Evolutionary conservation across 2,797 vertebrate genomes (phyloP), one percentile per base, ranked within the genome.

Genomic region (Urocyon cinereoargenteus): DNA sequence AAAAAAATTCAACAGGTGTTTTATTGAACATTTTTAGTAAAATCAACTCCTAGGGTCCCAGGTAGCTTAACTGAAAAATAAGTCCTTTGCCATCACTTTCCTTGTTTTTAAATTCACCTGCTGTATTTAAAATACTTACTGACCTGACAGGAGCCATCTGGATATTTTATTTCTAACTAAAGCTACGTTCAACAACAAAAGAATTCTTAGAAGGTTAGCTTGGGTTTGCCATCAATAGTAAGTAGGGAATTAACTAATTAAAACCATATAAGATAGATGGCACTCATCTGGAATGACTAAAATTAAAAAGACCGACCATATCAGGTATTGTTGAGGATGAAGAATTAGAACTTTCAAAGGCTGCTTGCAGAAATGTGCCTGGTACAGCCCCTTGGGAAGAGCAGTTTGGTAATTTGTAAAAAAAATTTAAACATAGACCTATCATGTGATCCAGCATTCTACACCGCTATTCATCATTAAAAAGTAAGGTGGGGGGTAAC

Each of bases 321-420:
- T 13, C 6, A 11, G 16, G 21, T 21, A 9, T 21, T 1, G 0
- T 28, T 49, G 59, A 53, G 31, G n/a, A 16, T 28, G 81, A 4
- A 5, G n/a, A 19, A 22, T 1, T 18, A 24, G 34, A 40, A 45
- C 9, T 4, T 36, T 5, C 1, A 1, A 19, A 1, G 0, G 0
- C 11, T 28, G 26, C 59, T 26, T 26, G 21, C 13, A 7, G 26
- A 18, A 2, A 10, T 6, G 34, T 31, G 40, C 55, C 28, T 13
- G 53, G 11, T 34, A 5, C 4, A 26, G 68, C 24, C 55, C 3
- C 4, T n/a, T 53, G 55, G 78, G 57, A 51, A 72, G 18, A 55
- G 28, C 36, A 31, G 13, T 49, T 53, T 19, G 18, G 12, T 53
- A 36, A 8, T 81, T 94, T 51, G 34, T 82, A 73, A 40, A 64